Percentiles rank a stretch among this genome's conserved stretches.
Conservation (phyloP, 2,888 invertebrate genomes). For the Tethea ocularis region DNA sequence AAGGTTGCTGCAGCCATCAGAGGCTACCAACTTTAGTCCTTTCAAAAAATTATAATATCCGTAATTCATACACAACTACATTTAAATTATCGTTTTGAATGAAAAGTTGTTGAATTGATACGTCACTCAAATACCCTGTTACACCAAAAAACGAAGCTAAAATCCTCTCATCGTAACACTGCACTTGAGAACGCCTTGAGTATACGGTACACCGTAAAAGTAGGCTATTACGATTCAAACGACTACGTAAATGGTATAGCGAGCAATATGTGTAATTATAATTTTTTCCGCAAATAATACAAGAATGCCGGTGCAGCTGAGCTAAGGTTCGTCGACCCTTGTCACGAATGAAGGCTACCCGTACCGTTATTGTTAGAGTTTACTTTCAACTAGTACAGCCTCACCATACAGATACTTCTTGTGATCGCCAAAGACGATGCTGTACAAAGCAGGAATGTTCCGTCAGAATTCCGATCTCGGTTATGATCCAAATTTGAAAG, state of each 20-base stretch:
- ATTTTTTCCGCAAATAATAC: constrained; percentile 55
- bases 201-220: constrained; percentile 5
- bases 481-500: neutral
- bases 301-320: constrained; percentile 34
- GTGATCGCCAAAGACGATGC: neutral
- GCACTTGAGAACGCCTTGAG: constrained; percentile 3
- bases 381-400: constrained; percentile 60
- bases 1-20: too few species aligned
- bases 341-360: constrained; percentile 29
- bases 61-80: too few species aligned
- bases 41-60: too few species aligned
- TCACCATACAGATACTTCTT: neutral
- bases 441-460: neutral
- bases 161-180: neutral
- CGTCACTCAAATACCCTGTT: too few species aligned
- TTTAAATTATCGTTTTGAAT: too few species aligned
- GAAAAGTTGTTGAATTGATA: too few species aligned
- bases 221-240: constrained; percentile 10
- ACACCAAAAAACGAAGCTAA: neutral
- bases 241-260: constrained; percentile 7
- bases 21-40: too few species aligned
- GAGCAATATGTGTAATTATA: constrained; percentile 33
- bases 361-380: constrained; percentile 57
- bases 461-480: neutral
- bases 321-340: constrained; percentile 56